Percentiles rank a stretch among this genome's conserved stretches.
These are phyloP conservation scores for Augochlorella aurata DNA, from an alignment of 2,888 invertebrate genomes.

Conservation along the genomic window DNA sequence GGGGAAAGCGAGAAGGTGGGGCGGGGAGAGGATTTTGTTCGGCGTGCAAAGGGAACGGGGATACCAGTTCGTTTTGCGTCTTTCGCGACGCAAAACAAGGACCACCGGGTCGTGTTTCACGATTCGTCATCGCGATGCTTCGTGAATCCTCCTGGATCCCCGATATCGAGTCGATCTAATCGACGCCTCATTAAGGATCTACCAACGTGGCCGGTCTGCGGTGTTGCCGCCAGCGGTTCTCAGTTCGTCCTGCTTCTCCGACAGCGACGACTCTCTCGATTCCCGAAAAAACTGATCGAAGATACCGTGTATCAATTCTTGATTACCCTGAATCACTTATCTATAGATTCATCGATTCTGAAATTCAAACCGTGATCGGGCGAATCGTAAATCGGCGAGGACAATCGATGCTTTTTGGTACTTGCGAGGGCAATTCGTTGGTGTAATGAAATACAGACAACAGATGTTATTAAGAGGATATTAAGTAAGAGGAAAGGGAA, in stretches of 20 bases:
- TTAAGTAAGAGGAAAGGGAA: too few species aligned
- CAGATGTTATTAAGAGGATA: too few species aligned
- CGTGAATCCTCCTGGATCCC: constrained; percentile 70
- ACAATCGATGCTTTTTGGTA: not conserved
- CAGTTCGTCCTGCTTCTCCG: not conserved
- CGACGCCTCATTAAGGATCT: constrained; percentile 78
- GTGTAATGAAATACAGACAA: too few species aligned
- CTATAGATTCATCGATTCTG: not conserved
- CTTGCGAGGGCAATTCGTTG: too few species aligned
- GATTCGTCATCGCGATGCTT: constrained; percentile 68
- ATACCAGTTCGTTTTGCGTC: constrained; percentile 33
- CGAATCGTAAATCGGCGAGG: not conserved
- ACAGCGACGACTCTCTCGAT: not conserved
- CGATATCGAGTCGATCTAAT: constrained; percentile 76
- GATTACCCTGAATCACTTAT: not conserved
- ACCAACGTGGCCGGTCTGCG: constrained; percentile 66
- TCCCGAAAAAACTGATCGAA: not conserved
- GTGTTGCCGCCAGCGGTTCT: constrained; percentile 61
- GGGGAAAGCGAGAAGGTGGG: not conserved
- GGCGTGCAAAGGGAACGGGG: not conserved
- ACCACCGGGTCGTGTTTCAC: constrained; percentile 55
- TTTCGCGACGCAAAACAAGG: constrained; percentile 41
- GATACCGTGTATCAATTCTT: not conserved
- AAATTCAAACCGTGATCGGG: not conserved
- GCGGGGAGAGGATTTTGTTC: not conserved